Base-by-base conservation (phyloP, 2,888 invertebrate species). In the Alentia gelatinosa region DNA sequence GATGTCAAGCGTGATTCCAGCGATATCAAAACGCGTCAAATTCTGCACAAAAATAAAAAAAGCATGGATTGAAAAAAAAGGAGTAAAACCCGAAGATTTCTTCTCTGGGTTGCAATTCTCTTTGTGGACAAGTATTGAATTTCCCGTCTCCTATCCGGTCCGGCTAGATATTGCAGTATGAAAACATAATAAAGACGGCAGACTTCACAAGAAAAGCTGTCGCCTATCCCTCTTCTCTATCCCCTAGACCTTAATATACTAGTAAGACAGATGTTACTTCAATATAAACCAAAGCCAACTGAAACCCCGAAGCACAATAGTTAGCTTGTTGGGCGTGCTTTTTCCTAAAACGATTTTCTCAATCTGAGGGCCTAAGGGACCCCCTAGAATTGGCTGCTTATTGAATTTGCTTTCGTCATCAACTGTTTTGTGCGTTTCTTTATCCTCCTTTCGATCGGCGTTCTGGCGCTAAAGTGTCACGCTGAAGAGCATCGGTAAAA, bases 361-460 rank as follows among this genome's bases (percentile, higher is more conserved):
- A 79, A 68, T 3, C 68, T 63, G 4, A 74, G 33, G 23, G 33
- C 74, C 37, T 37, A 19, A 79, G 79, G 79, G 37, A 39, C 39
- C 79, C 79, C 39, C 39, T 79, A 74, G 79, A 79, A 79, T 79
- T 79, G 79, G 35, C 79, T 39, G 39, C 79, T 79, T 79, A 79
- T 79, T 79, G 79, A 79, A 79, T 79, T 39, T 79, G 35, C 79
- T 35, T 19, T 79, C 79, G 79, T 79, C 79, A 79, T 79, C 79
- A 79, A 79, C 35, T 79, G 79, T 79, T 79, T 79, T 79, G 39
- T 39, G n/a, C 30, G 23, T 39, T 79, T 79, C 79, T 79, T 79
- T 79, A 79, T 79, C 79, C 37, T 15, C 68, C 79, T 35, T 79
- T 79, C 79, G 79, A 79, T 79, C 79, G 37, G 79, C 79, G 79